These are phyloP conservation scores for Austrofundulus limnaeus DNA, from an alignment of 2,113 vertebrate genomes.

Conservation along the genomic window DNA sequence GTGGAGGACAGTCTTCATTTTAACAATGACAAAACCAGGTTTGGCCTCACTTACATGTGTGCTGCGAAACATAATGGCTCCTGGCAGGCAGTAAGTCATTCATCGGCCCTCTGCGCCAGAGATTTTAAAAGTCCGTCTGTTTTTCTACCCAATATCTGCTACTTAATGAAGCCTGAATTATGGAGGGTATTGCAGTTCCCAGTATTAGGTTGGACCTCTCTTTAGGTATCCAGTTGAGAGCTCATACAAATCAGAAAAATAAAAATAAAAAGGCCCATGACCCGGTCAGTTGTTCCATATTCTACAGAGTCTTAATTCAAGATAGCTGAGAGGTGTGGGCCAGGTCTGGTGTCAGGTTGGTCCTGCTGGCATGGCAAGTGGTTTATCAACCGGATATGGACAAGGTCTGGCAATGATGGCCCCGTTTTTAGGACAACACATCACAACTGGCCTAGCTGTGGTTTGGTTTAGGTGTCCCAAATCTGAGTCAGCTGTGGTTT, in stretches of 20 bases:
- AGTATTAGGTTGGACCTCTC: conserved; percentile 40
- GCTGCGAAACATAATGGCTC: conserved; percentile 55
- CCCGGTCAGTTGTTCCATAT: conserved; percentile 21
- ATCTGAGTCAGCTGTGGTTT: too few relatives aligned
- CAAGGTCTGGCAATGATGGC: too few relatives aligned
- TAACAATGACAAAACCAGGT: conserved; percentile 62
- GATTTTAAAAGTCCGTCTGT: conserved; percentile 53
- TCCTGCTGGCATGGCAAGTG: too few relatives aligned
- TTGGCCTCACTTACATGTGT: conserved; percentile 33
- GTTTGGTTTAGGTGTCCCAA: too few relatives aligned
- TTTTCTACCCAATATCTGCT: conserved; percentile 55
- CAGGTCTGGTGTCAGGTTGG: too few relatives aligned
- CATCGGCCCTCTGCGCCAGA: conserved; percentile 45
- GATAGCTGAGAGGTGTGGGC: too few relatives aligned
- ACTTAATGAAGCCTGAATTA: conserved; percentile 63
- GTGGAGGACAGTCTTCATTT: conserved; percentile 43
- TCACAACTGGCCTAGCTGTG: too few relatives aligned
- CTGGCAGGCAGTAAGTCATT: conserved; percentile 58
- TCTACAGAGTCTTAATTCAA: too few relatives aligned
- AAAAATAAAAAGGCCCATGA: conserved; percentile 18
- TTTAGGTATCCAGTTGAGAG: conserved; percentile 14
- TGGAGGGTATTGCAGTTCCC: conserved; percentile 43
- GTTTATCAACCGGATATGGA: too few relatives aligned
- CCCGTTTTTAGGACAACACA: too few relatives aligned
- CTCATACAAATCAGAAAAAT: conserved; percentile 24